Base-by-base conservation (phyloP, 2,797 vertebrate genomes). In the Euthynnus affinis region DNA sequence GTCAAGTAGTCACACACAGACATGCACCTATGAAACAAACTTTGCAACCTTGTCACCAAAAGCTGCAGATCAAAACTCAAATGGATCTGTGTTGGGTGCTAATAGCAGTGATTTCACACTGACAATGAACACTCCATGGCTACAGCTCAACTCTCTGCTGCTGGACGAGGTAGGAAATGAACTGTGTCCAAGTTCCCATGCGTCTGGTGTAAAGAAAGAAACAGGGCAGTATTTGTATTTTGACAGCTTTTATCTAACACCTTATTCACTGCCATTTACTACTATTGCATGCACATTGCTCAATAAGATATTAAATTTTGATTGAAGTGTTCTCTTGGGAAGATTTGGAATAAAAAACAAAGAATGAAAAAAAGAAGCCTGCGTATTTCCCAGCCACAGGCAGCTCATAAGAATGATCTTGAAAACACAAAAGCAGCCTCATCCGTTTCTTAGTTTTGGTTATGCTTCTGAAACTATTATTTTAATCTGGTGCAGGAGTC, bases 401-500 rank as follows among this genome's bases (percentile, higher is more conserved):
- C 71, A 48, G 44, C 61, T 85, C 48, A 65, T 25, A 37, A 71
- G 58, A 84, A 68, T 29, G 42, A 81, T 73, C 71, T 82, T 40
- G 61, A 81, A 78, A 88, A 82, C 62, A 76, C 55, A 84, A 85
- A 68, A 29, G 51, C 46, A 73, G 52, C 68, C 64, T 82, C 49
- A 56, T 75, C 29, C 56, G 53, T 70, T 87, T 51, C 53, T 84
- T 69, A 64, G 70, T 77, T 80, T 86, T 76, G 42, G 62, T 89
- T 81, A 27, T 75, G 81, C 81, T 81, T 87, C 68, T 78, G 71
- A 89, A 85, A 78, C 80, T 81, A 81, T 91, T 65, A 78, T 89
- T 89, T 72, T 69, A 86, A 90, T 89, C 81, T 81, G 63, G 59
- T 73, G 63, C 70, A 81, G 62, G 59, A 90, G 83, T 73, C 48